phyloP scores from a whole-genome alignment of 2,113 vertebrate genomes.

The Brienomyrus brachyistius region DNA sequence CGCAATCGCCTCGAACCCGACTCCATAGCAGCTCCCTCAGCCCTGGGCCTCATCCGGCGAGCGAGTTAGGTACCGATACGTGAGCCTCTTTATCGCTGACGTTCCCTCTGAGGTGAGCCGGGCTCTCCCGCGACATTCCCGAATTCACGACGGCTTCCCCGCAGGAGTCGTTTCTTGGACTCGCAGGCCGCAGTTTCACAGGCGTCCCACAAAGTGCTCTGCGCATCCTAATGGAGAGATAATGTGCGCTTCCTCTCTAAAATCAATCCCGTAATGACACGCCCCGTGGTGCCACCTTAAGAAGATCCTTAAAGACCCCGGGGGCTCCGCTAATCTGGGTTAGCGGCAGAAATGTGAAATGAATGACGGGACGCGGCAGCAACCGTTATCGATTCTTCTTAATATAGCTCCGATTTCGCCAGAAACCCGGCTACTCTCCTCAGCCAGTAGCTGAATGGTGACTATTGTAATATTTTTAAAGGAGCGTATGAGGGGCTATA shows the following conservation, averaged over 20 bases:
- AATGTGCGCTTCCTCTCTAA: not conserved
- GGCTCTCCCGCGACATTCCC: not conserved
- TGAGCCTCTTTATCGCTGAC: too few relatives aligned
- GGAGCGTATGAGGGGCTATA: not conserved
- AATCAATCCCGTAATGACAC: conserved; percentile 9
- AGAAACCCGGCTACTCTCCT: not conserved
- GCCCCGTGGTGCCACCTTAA: not conserved
- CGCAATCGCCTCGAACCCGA: not conserved
- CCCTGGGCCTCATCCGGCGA: not conserved
- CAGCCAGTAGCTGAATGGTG: not conserved
- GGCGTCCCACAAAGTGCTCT: not conserved
- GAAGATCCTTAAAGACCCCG: not conserved
- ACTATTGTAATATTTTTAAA: not conserved
- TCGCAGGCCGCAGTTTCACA: not conserved
- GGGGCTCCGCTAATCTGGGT: not conserved
- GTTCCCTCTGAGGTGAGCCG: not conserved
- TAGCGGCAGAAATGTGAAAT: conserved; percentile 11
- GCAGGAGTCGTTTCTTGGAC: not conserved
- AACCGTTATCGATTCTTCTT: not conserved
- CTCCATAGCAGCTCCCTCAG: not conserved
- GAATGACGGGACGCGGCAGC: not conserved
- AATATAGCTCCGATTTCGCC: not conserved
- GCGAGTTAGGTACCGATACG: not conserved
- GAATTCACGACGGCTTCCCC: not conserved
- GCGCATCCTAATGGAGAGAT: not conserved